Percentiles rank a stretch among this genome's conserved stretches.
Evolutionary conservation across 2,113 vertebrate genomes (phyloP).

Genomic region (Pseudonaja textilis): DNA sequence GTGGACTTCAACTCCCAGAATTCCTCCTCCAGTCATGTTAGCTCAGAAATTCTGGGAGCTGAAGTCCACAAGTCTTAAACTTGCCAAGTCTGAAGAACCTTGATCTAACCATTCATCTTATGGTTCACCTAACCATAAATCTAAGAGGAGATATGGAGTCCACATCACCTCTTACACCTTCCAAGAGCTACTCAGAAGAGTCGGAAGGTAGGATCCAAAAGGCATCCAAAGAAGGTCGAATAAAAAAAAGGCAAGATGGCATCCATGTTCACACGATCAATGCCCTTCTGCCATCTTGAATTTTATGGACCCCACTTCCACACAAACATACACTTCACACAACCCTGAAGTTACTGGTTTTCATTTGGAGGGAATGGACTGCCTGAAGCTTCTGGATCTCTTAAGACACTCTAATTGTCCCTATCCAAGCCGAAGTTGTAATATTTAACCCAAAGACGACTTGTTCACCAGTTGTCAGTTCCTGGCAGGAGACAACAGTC

Average conservation of each 20-base stretch:
- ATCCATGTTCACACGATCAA: not conserved
- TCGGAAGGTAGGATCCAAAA: not conserved
- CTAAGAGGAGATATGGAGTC: too few relatives aligned
- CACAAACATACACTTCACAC: not conserved
- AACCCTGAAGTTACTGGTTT: not conserved
- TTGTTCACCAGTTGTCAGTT: not conserved
- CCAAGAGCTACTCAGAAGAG: not conserved
- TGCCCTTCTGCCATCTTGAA: not conserved
- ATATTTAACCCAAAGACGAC: not conserved
- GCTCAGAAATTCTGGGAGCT: too few relatives aligned
- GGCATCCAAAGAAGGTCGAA: not conserved
- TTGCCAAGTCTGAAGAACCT: too few relatives aligned
- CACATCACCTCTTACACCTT: not conserved
- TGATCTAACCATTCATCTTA: too few relatives aligned
- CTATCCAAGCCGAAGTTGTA: not conserved
- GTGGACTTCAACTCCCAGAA: too few relatives aligned
- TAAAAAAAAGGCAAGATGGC: not conserved
- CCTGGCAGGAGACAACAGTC: not conserved
- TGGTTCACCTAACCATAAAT: too few relatives aligned
- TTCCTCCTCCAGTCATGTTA: too few relatives aligned
- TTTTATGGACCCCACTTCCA: not conserved
- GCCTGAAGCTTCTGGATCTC: too few relatives aligned
- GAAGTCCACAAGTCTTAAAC: too few relatives aligned
- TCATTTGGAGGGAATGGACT: not conserved
- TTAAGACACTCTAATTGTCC: not conserved